These are phyloP conservation scores for Nyctalus aviator DNA, from an alignment of 2,797 vertebrate genomes.

Conservation along the genomic window DNA sequence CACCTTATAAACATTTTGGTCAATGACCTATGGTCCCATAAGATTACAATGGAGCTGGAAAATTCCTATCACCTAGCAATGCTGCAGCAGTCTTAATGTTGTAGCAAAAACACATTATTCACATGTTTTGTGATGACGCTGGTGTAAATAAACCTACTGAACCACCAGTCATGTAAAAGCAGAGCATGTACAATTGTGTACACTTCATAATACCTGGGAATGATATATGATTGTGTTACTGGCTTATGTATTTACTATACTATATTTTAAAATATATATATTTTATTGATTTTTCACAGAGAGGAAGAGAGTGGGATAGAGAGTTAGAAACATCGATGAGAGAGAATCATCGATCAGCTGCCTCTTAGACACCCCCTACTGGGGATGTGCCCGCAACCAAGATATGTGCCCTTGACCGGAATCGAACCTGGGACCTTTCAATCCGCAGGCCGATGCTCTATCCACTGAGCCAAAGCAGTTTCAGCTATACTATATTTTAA, in stretches of 20 bases:
- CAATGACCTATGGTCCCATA: neutral
- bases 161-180: neutral
- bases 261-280: neutral
- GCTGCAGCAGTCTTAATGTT: neutral
- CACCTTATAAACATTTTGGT: neutral
- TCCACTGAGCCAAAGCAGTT: too few relatives aligned
- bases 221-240: neutral
- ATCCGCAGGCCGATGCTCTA: too few relatives aligned
- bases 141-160: neutral
- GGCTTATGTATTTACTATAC: neutral
- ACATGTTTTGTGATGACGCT: neutral
- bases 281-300: too few relatives aligned
- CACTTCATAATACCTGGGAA: neutral
- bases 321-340: too few relatives aligned
- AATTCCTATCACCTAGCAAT: neutral
- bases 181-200: neutral
- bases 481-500: neutral
- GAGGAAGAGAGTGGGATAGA: too few relatives aligned
- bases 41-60: neutral
- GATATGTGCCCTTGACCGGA: too few relatives aligned
- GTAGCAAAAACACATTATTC: neutral
- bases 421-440: too few relatives aligned
- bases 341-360: too few relatives aligned
- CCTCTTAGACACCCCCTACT: too few relatives aligned
- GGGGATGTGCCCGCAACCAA: too few relatives aligned